A percentile compares a stretch with the other conserved stretches of the same genome.
Evolutionary conservation across 2,888 invertebrate species (phyloP).

Genomic region (Apamea crenata): DNA sequence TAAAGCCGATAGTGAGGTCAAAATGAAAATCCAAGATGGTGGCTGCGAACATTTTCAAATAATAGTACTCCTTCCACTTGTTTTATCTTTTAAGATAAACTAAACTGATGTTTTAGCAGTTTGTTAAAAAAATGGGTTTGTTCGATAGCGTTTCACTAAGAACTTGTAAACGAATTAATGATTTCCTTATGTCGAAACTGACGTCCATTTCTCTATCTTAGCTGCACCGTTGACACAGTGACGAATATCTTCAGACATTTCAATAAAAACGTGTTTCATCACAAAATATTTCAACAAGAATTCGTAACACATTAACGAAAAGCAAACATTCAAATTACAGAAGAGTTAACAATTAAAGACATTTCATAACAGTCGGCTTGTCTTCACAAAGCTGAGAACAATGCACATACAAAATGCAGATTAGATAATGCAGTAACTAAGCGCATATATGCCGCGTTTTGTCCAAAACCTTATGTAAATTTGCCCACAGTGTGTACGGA

Average conservation of each 20-base stretch:
- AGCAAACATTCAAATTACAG: conserved; percentile 47
- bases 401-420: conserved; percentile 61
- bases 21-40: not conserved
- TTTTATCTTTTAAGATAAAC: not conserved
- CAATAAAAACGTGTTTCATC: conserved; percentile 5
- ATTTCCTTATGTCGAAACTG: not conserved
- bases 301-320: conserved; percentile 31
- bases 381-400: conserved; percentile 53
- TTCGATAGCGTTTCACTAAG: not conserved
- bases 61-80: not conserved
- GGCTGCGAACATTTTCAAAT: not conserved
- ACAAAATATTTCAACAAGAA: conserved; percentile 1
- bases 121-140: not conserved
- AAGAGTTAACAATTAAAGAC: conserved; percentile 47
- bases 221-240: not conserved
- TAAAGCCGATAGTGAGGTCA: not conserved
- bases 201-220: not conserved
- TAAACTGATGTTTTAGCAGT: not conserved
- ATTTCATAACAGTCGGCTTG: conserved; percentile 58
- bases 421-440: conserved; percentile 63
- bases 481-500: conserved; percentile 59
- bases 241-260: not conserved
- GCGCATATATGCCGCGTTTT: conserved; percentile 59
- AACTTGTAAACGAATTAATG: not conserved
- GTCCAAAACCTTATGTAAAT: conserved; percentile 64